Percentiles rank a stretch among this genome's conserved stretches.
Conservation (phyloP, 1,140 invertebrate species). For the Rhyzopertha dominica region DNA sequence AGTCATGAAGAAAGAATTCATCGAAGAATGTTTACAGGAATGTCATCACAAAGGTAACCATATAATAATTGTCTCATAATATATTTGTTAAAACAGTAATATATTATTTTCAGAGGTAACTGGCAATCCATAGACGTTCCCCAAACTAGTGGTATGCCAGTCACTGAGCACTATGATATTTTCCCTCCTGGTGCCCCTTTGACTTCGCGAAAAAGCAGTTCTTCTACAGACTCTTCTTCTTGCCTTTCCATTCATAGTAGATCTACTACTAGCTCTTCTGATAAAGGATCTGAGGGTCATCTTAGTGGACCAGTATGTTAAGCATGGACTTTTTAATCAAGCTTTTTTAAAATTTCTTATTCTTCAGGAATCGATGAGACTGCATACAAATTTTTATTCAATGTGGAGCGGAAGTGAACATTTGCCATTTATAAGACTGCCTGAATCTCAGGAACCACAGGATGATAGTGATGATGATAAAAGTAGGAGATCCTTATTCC, state of each 20-base stretch:
- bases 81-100: neutral
- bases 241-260: slow-evolving; percentile 57
- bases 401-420: slow-evolving; percentile 48
- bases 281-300: slow-evolving; percentile 49
- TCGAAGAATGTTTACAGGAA: slow-evolving; percentile 35
- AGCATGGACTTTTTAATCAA: slow-evolving; percentile 7
- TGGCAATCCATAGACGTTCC: slow-evolving; percentile 41
- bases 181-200: slow-evolving; percentile 39
- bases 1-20: slow-evolving; percentile 41
- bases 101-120: slow-evolving; percentile 33
- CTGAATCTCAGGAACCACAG: slow-evolving; percentile 45
- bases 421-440: slow-evolving; percentile 44
- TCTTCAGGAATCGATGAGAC: slow-evolving; percentile 39
- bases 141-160: slow-evolving; percentile 31
- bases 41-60: slow-evolving; percentile 29
- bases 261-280: slow-evolving; percentile 49
- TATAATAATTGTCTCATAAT: neutral
- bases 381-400: slow-evolving; percentile 45
- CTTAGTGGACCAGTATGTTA: slow-evolving; percentile 49
- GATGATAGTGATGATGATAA: slow-evolving; percentile 44
- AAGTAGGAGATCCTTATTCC: slow-evolving; percentile 29
- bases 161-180: slow-evolving; percentile 40
- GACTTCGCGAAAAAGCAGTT: slow-evolving; percentile 58
- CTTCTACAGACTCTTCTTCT: slow-evolving; percentile 56
- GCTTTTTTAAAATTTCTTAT: slow-evolving; percentile 15